phyloP scores from a whole-genome alignment of 2,888 invertebrate genomes.

The Ectemnius cavifrons region DNA sequence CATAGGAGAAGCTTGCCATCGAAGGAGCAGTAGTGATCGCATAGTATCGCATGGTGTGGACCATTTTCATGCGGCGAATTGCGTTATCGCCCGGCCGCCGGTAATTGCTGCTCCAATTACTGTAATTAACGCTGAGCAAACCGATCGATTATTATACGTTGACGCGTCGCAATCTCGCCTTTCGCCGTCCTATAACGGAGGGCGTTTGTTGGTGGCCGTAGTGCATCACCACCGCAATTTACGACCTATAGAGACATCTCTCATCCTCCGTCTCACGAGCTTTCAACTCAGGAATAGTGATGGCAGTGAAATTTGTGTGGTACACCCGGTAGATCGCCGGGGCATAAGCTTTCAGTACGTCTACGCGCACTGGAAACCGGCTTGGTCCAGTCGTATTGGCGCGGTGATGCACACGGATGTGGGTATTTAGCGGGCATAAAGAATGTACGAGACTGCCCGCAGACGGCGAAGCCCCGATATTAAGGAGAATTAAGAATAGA shows the following conservation, averaged over 20 bases:
- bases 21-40: too few relatives aligned
- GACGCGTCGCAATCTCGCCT: constrained; percentile 50
- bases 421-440: constrained; percentile 19
- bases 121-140: constrained; percentile 44
- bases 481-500: constrained; percentile 44
- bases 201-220: constrained; percentile 6
- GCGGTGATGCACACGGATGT: not conserved
- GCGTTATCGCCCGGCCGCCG: constrained; percentile 39
- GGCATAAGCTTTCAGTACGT: constrained; percentile 2
- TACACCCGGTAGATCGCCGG: constrained; percentile 40
- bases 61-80: constrained; percentile 31
- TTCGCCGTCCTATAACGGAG: constrained; percentile 15
- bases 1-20: too few relatives aligned
- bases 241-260: constrained; percentile 9
- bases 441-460: constrained; percentile 28
- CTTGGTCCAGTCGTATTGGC: constrained; percentile 2
- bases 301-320: constrained; percentile 2
- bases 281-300: too few relatives aligned
- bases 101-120: constrained; percentile 52
- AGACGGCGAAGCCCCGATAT: constrained; percentile 36
- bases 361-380: constrained; percentile 16
- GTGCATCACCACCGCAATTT: constrained; percentile 18
- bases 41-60: not conserved
- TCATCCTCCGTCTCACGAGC: not conserved
- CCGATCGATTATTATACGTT: constrained; percentile 50